Evolutionary conservation across 1,140 invertebrate genomes (phyloP).

Genomic region (Eciton burchellii): DNA sequence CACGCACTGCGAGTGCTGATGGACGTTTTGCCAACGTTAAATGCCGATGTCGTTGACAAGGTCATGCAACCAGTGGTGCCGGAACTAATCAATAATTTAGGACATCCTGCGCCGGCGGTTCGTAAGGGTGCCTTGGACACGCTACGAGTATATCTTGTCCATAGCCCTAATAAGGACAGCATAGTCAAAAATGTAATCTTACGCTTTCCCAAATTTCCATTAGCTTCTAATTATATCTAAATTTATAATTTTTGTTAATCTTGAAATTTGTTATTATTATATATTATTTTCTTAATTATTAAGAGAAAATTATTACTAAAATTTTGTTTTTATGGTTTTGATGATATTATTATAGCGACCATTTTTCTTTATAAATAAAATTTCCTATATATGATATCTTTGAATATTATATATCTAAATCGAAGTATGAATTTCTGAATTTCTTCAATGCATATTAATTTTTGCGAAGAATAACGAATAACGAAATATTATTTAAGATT

Average conservation of each 20-base stretch:
- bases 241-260: neutral
- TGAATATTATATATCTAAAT: neutral
- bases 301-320: neutral
- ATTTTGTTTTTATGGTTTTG: conserved; percentile 33
- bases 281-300: neutral
- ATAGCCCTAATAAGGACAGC: conserved; percentile 83
- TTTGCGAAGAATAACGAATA: neutral
- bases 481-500: neutral
- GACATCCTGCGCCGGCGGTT: conserved; percentile 91
- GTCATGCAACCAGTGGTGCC: conserved; percentile 87
- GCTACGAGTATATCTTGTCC: conserved; percentile 88
- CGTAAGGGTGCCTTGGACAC: conserved; percentile 91
- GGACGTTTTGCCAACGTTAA: conserved; percentile 90
- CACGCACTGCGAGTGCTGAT: conserved; percentile 91
- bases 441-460: neutral
- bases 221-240: neutral
- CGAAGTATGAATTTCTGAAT: neutral
- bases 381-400: neutral
- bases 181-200: conserved; percentile 75
- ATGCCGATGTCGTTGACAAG: conserved; percentile 87
- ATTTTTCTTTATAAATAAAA: neutral
- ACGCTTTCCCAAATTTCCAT: neutral
- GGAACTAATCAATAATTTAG: conserved; percentile 90
- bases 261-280: no score
- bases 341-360: neutral